Base-by-base conservation (phyloP, 2,888 invertebrate species). In the Silvanus unidentatus region DNA sequence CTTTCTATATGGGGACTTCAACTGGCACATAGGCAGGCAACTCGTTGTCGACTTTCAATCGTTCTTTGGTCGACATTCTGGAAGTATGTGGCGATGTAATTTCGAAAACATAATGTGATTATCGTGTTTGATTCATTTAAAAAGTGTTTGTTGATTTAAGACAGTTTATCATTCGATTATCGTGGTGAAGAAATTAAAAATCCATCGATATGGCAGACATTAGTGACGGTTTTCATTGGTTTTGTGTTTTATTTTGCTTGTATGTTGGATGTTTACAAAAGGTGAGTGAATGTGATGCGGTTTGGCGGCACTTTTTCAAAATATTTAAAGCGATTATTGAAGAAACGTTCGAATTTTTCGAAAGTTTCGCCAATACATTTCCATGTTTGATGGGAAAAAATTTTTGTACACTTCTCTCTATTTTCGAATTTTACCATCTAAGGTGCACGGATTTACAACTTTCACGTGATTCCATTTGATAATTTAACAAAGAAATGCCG, bases 1-100 rank as follows among this genome's bases (percentile, higher is more conserved):
- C 36, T 42, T 55, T 52, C 53, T 22, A 22, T 8, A 22, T 45
- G 43, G 44, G 47, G 54, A 57, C 43, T 52, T 55, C 53, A 54
- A 57, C 50, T 40, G 11, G 29, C 16, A 44, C 34, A 37, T 41
- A 54, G 45, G 39, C 50, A 22, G 48, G 41, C 27, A 53, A 47
- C 44, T 46, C 34, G 34, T 39, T 32, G 34, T 35, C 13, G 44
- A 49, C 47, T 50, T 50, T 48, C 49, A 49, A 50, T 50, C 46
- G 42, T 32, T 40, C 32, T 32, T 11, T 32, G n/a, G 12, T 12
- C 32, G 12, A 32, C 32, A 32, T 12, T 4, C n/a, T 11, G 32
- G 10, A 11, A 32, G 32, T 22, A 8, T 22, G 22, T 22, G 22
- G 22, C 22, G 22, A 22, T 22, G 22, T 22, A 8, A 22, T 5